phyloP scores from a whole-genome alignment of 2,888 invertebrate species.

The Drosophila antonietae region DNA sequence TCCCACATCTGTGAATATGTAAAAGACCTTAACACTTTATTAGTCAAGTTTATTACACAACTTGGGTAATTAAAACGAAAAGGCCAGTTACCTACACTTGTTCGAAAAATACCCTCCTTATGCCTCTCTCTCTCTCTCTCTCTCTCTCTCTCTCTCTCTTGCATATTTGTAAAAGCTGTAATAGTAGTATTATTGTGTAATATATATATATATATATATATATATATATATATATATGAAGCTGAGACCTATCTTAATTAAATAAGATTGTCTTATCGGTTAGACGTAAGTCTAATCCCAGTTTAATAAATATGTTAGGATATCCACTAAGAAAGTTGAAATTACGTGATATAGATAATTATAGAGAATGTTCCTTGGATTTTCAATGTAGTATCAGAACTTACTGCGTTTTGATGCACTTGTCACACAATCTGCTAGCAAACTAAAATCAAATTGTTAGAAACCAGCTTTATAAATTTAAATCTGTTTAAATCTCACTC shows the following conservation, averaged over 20 bases:
- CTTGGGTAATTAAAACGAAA: not conserved
- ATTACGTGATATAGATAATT: not conserved
- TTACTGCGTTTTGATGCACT: slow-evolving; percentile 3
- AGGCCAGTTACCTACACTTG: not conserved
- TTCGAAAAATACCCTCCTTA: too few species aligned
- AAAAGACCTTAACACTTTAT: not conserved
- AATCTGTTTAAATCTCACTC: not conserved
- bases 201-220: rapidly evolving
- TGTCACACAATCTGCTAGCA: slow-evolving; percentile 1
- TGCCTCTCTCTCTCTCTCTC: not conserved
- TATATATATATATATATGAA: rapidly evolving
- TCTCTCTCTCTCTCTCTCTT: not conserved
- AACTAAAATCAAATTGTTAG: slow-evolving; percentile 17
- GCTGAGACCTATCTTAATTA: not conserved
- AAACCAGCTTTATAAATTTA: slow-evolving; percentile 16
- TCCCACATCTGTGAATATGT: not conserved
- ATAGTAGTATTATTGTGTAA: not conserved
- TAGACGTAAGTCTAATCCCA: not conserved
- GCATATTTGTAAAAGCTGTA: not conserved
- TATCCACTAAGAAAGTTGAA: not conserved
- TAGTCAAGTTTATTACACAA: not conserved
- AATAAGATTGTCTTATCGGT: not conserved
- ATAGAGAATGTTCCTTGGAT: not conserved
- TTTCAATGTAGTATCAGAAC: not conserved
- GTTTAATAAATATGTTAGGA: not conserved